Base-by-base conservation (phyloP, 2,113 vertebrate species). In the Falco punctatus region DNA sequence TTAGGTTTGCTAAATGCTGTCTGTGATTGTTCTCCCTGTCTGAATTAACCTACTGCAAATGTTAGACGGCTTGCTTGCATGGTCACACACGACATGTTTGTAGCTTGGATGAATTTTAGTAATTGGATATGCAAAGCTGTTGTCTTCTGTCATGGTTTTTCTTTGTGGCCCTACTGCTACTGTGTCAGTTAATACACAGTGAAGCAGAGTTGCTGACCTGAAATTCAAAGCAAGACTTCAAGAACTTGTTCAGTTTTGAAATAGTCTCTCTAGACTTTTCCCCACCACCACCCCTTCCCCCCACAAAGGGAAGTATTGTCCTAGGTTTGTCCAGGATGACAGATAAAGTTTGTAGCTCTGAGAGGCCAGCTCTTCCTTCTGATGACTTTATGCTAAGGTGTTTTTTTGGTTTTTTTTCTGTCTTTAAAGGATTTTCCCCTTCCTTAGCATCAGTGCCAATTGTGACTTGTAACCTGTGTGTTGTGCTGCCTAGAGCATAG, bases 371-470 rank as follows among this genome's bases (percentile, higher is more conserved):
- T 81, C 16, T 5, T 93, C 13, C 6, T 77, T 94, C 6, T 77
- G 15, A 26, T 44, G 33, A 49, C 10, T 59, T 78, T 1, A 15
- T 49, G 80, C 38, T 77, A 13, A 10, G 38, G 38, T 55, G 2
- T 24, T 35, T 12, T 17, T 9, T 2, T 38, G 38, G 0, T 0
- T 3, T 48, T 51, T 73, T 90, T 69, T 1, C 18, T 77, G 2
- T 15, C 8, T 80, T 2, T 9, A 48, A 33, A 26, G 27, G 19
- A 13, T 44, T 66, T 93, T 58, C 12, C 3, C 13, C 4, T 66
- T 88, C 15, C 11, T 87, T 67, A 22, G 24, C 4, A 6, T 15
- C 19, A 13, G 17, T 83, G 24, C 13, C 51, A 4, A 4, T 22
- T 38, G 3, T 69, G 28, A 46, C 7, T 62, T 64, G 9, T 48